Percentiles rank a stretch among this genome's conserved stretches.
These are phyloP conservation scores for Calliopum simillimum DNA, from an alignment of 2,888 invertebrate genomes.

Conservation along the genomic window DNA sequence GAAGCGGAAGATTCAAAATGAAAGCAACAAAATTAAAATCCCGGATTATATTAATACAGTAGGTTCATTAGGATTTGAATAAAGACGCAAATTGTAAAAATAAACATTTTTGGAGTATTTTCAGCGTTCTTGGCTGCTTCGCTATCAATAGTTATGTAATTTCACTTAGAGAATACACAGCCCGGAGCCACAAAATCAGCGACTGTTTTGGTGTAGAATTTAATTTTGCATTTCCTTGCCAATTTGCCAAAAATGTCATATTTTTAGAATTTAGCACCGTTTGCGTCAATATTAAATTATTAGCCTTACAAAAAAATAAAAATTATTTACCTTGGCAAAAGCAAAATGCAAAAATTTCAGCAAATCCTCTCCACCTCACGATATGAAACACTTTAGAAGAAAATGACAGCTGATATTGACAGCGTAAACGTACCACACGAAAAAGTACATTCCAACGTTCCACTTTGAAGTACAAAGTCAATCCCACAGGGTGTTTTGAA, in stretches of 20 bases:
- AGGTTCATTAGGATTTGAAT: slow-evolving; percentile 59
- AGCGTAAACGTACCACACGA: no score
- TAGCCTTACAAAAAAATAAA: slow-evolving; percentile 46
- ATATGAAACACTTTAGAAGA: no score
- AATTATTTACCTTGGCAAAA: slow-evolving; percentile 54
- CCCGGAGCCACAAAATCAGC: neutral
- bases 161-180: slow-evolving; percentile 10
- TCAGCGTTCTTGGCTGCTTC: neutral
- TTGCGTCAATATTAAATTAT: slow-evolving; percentile 43
- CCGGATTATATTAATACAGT: slow-evolving; percentile 34
- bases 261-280: slow-evolving; percentile 51
- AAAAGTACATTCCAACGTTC: no score
- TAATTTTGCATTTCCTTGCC: slow-evolving; percentile 39
- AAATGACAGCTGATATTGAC: slow-evolving; percentile 17
- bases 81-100: slow-evolving; percentile 64
- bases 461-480: no score
- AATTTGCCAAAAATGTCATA: slow-evolving; percentile 53
- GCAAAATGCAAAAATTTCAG: slow-evolving; percentile 12
- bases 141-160: slow-evolving; percentile 18
- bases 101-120: slow-evolving; percentile 58
- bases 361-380: slow-evolving; percentile 11
- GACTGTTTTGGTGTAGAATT: slow-evolving; percentile 27
- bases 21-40: neutral
- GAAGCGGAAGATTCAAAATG: slow-evolving; percentile 3
- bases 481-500: no score